Evolutionary conservation across 2,113 vertebrate genomes (phyloP), one percentile per base, ranked within the genome.

Genomic region (Hypomesus transpacificus): DNA sequence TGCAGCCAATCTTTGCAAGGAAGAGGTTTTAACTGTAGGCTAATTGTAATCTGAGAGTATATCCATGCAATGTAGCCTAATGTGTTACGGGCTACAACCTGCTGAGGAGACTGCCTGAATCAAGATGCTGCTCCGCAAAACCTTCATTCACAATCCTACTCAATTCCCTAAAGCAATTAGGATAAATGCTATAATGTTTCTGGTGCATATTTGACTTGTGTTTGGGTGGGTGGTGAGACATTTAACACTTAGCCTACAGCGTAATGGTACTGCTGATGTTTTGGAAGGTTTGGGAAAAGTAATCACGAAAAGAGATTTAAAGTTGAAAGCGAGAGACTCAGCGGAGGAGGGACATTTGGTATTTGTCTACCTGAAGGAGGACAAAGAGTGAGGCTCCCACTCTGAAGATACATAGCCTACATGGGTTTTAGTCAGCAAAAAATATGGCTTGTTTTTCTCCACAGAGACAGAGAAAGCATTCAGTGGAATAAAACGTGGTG

Each of bases 351-450:
- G 18, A 21, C 17, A 22, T 59, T 22, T 14, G 22, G 57, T 66
- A 18, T 50, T 66, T 18, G 64, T 66, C 54, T 54, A 56, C 31
- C 53, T 68, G 22, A 57, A 60, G 58, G 39, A 53, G 68, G 21
- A 62, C 34, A 39, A 61, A 50, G 39, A 46, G 9, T 46, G 39
- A 54, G 34, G 5, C 31, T 34, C 31, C 31, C n/a, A 17, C 39
- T 34, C 60, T 52, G 9, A 54, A 9, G 13, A 74, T 26, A 22
- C 16, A 46, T 31, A 16, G 3, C 53, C 24, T 26, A 26, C 24
- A 26, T 26, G 24, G 24, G 24, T 26, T 26, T 26, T 26, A 67
- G 46, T 70, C 31, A 50, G 57, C 68, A 22, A 14, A 39, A 64
- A 65, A 17, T 2, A 51, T 53, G 1, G 39, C 39, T 46, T 46